Percentiles rank a stretch among this genome's conserved stretches.
phyloP scores from a whole-genome alignment of 2,797 vertebrate species.

The Carcharodon carcharias region DNA sequence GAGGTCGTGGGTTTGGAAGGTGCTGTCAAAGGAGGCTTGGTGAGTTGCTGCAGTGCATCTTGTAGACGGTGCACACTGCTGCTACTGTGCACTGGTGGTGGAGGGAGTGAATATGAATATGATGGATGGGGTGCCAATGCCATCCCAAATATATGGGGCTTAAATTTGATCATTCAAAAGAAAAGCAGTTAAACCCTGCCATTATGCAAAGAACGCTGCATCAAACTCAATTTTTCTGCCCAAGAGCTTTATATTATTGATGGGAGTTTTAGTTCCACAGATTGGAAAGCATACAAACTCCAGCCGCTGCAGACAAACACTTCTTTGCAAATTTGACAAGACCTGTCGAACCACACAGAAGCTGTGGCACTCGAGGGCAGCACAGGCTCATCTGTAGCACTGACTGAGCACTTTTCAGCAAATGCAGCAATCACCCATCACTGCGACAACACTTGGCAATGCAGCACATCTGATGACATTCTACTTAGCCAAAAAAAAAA shows the following conservation, averaged over 20 bases:
- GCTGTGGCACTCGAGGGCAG: neutral
- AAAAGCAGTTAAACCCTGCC: neutral
- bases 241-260: neutral
- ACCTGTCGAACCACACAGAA: neutral
- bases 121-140: neutral
- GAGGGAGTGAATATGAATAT: neutral
- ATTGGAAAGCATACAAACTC: too few species aligned
- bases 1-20: neutral
- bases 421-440: neutral
- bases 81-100: too few species aligned
- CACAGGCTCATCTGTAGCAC: neutral
- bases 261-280: neutral
- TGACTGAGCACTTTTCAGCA: neutral
- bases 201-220: neutral
- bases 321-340: neutral
- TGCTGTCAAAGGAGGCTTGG: too few species aligned
- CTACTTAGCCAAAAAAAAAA: neutral
- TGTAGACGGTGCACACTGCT: too few species aligned
- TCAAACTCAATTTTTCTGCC: neutral
- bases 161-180: neutral
- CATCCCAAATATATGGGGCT: neutral
- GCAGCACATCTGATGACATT: neutral
- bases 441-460: too few species aligned
- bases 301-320: neutral
- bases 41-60: neutral